These are phyloP conservation scores for Mesembrinibis cayennensis DNA, from an alignment of 2,113 vertebrate genomes.

Conservation along the genomic window DNA sequence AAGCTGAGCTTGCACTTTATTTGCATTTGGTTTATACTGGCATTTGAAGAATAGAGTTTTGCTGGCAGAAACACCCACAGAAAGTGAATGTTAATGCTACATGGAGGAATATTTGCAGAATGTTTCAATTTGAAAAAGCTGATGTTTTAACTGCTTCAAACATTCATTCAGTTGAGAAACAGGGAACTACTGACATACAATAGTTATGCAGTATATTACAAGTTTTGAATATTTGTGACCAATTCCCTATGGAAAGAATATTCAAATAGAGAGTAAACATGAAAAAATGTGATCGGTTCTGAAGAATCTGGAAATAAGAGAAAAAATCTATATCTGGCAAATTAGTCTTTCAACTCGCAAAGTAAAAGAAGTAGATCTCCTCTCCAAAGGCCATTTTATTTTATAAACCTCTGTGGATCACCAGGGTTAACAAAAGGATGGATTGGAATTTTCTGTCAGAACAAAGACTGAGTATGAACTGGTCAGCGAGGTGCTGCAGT, in stretches of 20 bases:
- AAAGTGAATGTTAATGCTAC: not conserved
- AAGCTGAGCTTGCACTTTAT: not conserved
- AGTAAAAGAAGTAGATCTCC: not conserved
- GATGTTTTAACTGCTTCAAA: not conserved
- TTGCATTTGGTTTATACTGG: not conserved
- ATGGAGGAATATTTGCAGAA: not conserved
- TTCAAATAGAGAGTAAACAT: not conserved
- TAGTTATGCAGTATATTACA: not conserved
- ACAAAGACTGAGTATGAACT: not conserved
- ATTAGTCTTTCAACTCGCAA: not conserved
- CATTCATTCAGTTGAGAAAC: not conserved
- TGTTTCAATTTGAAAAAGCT: not conserved
- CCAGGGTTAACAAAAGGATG: not conserved
- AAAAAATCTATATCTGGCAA: not conserved
- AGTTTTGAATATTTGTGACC: not conserved
- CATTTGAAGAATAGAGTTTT: not conserved
- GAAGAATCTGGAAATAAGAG: not conserved
- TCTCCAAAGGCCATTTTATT: not conserved
- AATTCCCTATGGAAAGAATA: not conserved
- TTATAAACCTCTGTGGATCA: not conserved
- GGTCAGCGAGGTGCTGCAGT: not conserved
- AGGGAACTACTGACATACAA: not conserved
- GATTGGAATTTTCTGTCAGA: not conserved
- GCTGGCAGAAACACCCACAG: not conserved
- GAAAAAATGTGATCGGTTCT: not conserved